Percentiles rank a stretch among this genome's conserved stretches.
phyloP scores from a whole-genome alignment of 2,888 invertebrate species.

The Callosobruchus maculatus region DNA sequence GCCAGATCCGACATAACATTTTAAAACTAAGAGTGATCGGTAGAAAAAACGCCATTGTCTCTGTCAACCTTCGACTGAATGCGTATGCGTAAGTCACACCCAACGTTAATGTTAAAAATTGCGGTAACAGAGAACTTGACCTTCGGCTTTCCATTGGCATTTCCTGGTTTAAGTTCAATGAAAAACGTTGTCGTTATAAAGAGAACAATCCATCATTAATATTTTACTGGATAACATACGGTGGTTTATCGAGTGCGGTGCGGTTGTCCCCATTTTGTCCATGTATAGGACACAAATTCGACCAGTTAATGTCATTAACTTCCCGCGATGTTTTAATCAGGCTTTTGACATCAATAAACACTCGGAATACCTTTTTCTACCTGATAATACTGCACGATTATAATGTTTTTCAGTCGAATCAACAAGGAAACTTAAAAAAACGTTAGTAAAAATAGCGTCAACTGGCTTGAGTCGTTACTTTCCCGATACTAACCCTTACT shows the following conservation, averaged over 20 bases:
- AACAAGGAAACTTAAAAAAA: no score
- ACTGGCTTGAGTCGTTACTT: no score
- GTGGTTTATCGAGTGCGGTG: not conserved
- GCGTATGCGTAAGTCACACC: not conserved
- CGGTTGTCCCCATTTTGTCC: not conserved
- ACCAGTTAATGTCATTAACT: no score
- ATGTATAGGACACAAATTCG: not conserved
- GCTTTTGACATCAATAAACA: no score
- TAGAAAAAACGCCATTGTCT: not conserved
- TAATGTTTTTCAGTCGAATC: no score
- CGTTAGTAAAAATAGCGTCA: no score
- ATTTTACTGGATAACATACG: not conserved
- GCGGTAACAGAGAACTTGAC: not conserved
- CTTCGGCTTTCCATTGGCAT: not conserved
- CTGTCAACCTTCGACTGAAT: not conserved
- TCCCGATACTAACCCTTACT: no score
- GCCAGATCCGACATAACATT: not conserved
- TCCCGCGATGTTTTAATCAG: no score
- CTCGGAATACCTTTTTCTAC: no score
- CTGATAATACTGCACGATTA: no score
- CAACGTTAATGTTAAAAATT: not conserved
- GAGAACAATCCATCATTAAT: not conserved
- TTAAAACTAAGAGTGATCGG: not conserved
- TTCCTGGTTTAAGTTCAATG: not conserved
- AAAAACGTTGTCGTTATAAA: not conserved